Percentiles rank a stretch among this genome's conserved stretches.
These are phyloP conservation scores for Grallaria varia DNA, from an alignment of 2,113 vertebrate genomes.

Conservation along the genomic window DNA sequence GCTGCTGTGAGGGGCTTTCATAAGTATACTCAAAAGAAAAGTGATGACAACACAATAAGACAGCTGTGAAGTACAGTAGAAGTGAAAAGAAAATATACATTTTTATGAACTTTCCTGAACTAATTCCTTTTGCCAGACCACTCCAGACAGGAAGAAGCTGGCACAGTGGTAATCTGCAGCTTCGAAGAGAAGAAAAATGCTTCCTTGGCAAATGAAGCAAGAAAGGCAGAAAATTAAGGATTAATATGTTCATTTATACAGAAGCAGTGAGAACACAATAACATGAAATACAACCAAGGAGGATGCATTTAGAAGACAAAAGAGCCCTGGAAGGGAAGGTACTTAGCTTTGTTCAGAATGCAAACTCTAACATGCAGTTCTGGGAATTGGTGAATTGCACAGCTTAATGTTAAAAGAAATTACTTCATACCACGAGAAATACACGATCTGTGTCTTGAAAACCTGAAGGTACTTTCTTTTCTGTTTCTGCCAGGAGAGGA, in stretches of 20 bases:
- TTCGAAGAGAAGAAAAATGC: slow-evolving; percentile 33
- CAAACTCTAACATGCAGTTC: slow-evolving; percentile 10
- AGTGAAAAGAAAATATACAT: not conserved
- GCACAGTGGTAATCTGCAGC: slow-evolving; percentile 2
- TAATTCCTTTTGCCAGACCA: slow-evolving; percentile 20
- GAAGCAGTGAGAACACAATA: slow-evolving; percentile 34
- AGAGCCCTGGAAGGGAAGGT: not conserved
- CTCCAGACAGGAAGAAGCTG: slow-evolving; percentile 26
- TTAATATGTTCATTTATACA: slow-evolving; percentile 65
- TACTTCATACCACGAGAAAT: slow-evolving; percentile 40
- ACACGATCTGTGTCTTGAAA: not conserved
- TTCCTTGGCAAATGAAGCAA: slow-evolving; percentile 38
- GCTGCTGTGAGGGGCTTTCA: not conserved
- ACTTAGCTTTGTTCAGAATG: slow-evolving; percentile 51
- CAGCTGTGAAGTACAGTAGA: not conserved
- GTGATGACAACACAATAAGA: not conserved
- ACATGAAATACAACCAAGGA: slow-evolving; percentile 27
- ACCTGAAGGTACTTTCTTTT: slow-evolving; percentile 9
- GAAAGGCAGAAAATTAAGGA: slow-evolving; percentile 55
- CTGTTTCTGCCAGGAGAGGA: not conserved
- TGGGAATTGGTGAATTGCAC: slow-evolving; percentile 36
- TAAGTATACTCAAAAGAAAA: not conserved
- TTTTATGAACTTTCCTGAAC: slow-evolving; percentile 28
- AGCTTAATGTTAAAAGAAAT: slow-evolving; percentile 29
- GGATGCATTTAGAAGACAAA: slow-evolving; percentile 50